Evolutionary conservation across 2,888 invertebrate species (phyloP).

Genomic region (Trissoscelio sp.): DNA sequence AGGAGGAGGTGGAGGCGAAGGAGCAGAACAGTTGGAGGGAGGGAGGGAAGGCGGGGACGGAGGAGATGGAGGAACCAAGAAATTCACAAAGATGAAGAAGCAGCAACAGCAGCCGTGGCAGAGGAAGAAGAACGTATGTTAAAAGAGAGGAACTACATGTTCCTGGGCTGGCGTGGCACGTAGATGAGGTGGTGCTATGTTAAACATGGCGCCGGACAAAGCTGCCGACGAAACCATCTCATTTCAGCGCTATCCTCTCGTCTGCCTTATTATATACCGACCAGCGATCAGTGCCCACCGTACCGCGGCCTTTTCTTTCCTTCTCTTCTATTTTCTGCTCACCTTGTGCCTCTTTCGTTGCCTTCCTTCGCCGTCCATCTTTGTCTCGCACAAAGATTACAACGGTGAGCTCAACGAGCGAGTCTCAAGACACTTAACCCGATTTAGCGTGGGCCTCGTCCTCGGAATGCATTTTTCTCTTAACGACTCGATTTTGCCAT

Average conservation of each 20-base stretch:
- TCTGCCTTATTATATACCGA: conserved; percentile 74
- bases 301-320: conserved; percentile 66
- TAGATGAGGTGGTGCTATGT: conserved; percentile 82
- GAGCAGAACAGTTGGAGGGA: conserved; percentile 24
- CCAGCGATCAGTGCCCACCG: conserved; percentile 71
- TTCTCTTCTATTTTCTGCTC: conserved; percentile 53
- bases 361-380: conserved; percentile 53
- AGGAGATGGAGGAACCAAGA: conserved; percentile 39
- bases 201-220: conserved; percentile 78
- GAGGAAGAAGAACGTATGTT: conserved; percentile 68
- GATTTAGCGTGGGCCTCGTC: conserved; percentile 66
- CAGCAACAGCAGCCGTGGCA: conserved; percentile 23
- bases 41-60: conserved; percentile 3
- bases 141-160: conserved; percentile 69
- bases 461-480: conserved; percentile 70
- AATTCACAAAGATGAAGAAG: conserved; percentile 20
- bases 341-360: conserved; percentile 53
- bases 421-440: conserved; percentile 69
- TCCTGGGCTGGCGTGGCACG: conserved; percentile 70
- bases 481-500: conserved; percentile 70
- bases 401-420: conserved; percentile 66
- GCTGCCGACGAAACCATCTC: conserved; percentile 76
- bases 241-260: conserved; percentile 78
- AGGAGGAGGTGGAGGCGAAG: conserved; percentile 21
- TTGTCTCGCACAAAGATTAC: conserved; percentile 62